Base-by-base conservation (phyloP, 1,140 invertebrate genomes). In the Drosophila pachea region DNA sequence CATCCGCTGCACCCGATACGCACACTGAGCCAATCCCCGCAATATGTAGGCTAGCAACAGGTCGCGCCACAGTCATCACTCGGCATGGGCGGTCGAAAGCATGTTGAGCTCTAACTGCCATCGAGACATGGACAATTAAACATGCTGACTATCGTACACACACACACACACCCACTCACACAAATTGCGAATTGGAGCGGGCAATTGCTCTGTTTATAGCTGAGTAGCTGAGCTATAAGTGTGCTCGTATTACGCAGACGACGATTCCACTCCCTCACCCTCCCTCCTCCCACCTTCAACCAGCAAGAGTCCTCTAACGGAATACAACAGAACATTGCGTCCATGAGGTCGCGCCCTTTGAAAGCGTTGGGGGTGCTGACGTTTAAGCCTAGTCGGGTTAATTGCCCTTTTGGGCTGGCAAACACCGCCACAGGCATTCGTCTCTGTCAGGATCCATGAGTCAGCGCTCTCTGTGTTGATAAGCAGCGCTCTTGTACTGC, bases 91-190 rank as follows among this genome's bases (percentile, higher is more conserved):
- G 55, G 35, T 32, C 56, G 53, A 43, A 42, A 29, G 68, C 54
- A 70, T 70, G 65, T 33, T 16, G 68, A 22, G 45, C 61, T 48
- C 48, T 42, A 86, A 84, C 86, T 76, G 76, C 70, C 81, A 71
- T 42, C 69, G 52, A 75, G 76, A 84, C 79, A 84, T 84, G 79
- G 81, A 84, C 81, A 84, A 84, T 84, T 84, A 86, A 84, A 86
- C 81, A 71, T 63, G 67, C 49, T 64, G 67, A 70, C 65, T 70
- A 84, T 22, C 22, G 22, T n/a, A 70, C 43, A 47, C 16, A 70
- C 75, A 71, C 43, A 70, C 75, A 78, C 50, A 72, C 67, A n/a
- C n/a, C n/a, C n/a, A n/a, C n/a, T n/a, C n/a, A n/a, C n/a, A n/a
- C n/a, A n/a, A n/a, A n/a, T n/a, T n/a, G n/a, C n/a, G n/a, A n/a